Conservation (phyloP, 2,113 vertebrate species). For the Athene noctua region DNA sequence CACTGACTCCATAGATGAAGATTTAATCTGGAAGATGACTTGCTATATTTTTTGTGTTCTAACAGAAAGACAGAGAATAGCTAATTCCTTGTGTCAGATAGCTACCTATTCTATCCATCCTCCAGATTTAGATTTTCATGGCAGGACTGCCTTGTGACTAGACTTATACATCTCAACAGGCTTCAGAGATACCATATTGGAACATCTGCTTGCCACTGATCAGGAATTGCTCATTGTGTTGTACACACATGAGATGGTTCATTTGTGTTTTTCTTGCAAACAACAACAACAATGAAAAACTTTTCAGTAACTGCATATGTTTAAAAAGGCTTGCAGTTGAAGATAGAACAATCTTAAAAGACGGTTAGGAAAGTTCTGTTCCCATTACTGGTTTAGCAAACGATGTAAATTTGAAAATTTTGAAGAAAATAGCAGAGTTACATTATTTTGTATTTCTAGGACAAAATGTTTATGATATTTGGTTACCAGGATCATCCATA, state of each 20-base stretch:
- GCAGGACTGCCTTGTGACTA: background rate
- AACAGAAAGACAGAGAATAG: background rate
- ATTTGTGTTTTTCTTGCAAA: background rate
- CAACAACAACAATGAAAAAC: background rate
- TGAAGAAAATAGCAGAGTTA: background rate
- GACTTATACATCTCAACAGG: fast-evolving
- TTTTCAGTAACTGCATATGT: background rate
- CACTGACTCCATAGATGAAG: background rate
- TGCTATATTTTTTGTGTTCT: background rate
- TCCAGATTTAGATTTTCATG: background rate
- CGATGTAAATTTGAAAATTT: background rate
- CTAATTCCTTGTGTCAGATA: background rate
- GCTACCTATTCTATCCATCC: background rate
- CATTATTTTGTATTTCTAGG: background rate
- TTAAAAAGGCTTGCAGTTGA: background rate
- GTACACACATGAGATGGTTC: background rate
- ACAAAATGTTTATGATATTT: background rate
- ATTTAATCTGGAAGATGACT: background rate
- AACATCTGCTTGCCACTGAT: background rate
- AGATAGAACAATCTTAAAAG: background rate
- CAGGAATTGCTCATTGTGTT: background rate
- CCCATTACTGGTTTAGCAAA: background rate
- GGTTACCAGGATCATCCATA: background rate
- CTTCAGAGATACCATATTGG: background rate
- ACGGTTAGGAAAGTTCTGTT: background rate